Evolutionary conservation across 2,888 invertebrate genomes (phyloP), one percentile per base, ranked within the genome.

Genomic region (Rhopalosiphum nymphaeae): DNA sequence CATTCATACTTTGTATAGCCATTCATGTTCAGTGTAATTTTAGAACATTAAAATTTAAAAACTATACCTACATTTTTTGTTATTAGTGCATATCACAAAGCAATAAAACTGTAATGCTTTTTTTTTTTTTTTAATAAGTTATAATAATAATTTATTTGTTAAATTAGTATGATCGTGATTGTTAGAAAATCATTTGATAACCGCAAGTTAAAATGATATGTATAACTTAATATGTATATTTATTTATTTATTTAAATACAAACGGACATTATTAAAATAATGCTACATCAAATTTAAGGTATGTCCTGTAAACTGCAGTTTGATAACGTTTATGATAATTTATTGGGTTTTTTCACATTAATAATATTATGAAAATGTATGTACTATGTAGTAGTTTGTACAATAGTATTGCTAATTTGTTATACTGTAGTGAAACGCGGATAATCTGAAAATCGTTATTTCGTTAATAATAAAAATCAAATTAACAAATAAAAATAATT

Each of bases 401-500:
- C 13, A 67, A 29, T 67, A 13, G 4, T 67, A 7, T 67, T 67
- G 16, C n/a, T 67, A 67, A 67, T 67, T 67, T 67, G 13, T 67
- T 67, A 16, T 5, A 67, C 16, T n/a, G n/a, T 16, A 67, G 16
- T n/a, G 5, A 67, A 78, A 78, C 9, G 78, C 21, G 25, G 78
- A 78, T 78, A 36, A 36, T 78, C 36, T 21, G 36, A 36, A 78
- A 78, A 78, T 36, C 36, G 36, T 78, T 36, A 78, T 78, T 78
- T 78, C 36, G 7, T 57, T 78, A 78, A 36, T 9, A 21, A 36
- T 21, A 78, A 78, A 78, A 78, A 78, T 36, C 36, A 78, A 78
- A 78, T 78, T 78, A 78, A 78, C 78, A 78, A 9, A 78, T 78
- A 78, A 78, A 78, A 36, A 36, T 78, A 78, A 78, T 78, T 78